Evolutionary conservation across 2,888 invertebrate genomes (phyloP).

Genomic region (Acrocyrtus sp.): DNA sequence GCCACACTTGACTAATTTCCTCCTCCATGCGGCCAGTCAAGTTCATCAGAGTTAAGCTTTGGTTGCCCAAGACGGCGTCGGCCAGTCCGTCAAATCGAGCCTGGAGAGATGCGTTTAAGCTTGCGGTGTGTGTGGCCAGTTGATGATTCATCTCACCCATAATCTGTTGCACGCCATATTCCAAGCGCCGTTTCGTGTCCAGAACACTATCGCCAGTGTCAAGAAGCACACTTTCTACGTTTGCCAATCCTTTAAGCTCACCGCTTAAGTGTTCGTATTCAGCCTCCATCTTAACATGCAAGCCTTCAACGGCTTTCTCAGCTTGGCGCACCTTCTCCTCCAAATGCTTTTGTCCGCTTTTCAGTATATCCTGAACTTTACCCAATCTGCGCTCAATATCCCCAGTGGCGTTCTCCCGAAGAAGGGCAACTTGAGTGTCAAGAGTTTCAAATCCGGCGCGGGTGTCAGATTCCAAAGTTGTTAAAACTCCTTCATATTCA

Average conservation of each 20-base stretch:
- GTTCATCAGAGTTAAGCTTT: conserved; percentile 78
- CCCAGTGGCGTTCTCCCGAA: conserved; percentile 65
- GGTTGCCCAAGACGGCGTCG: conserved; percentile 76
- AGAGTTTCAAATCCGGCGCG: conserved; percentile 46
- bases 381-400: conserved; percentile 67
- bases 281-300: conserved; percentile 54
- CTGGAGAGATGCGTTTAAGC: conserved; percentile 75
- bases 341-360: conserved; percentile 55
- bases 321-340: conserved; percentile 66
- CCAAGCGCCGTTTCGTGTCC: conserved; percentile 84
- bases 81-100: conserved; percentile 77
- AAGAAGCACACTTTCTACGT: conserved; percentile 81
- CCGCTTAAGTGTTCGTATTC: conserved; percentile 60
- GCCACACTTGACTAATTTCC: conserved; percentile 87
- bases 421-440: conserved; percentile 35
- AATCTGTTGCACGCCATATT: conserved; percentile 86
- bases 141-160: conserved; percentile 79
- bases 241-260: conserved; percentile 71
- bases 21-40: conserved; percentile 79
- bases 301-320: conserved; percentile 45
- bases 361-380: conserved; percentile 64
- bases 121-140: conserved; percentile 74
- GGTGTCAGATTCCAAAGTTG: conserved; percentile 42
- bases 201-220: conserved; percentile 86
- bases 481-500: conserved; percentile 27